Percentiles rank a stretch among this genome's conserved stretches.
Evolutionary conservation across 2,113 vertebrate genomes (phyloP).

Genomic region (Austrofundulus limnaeus): DNA sequence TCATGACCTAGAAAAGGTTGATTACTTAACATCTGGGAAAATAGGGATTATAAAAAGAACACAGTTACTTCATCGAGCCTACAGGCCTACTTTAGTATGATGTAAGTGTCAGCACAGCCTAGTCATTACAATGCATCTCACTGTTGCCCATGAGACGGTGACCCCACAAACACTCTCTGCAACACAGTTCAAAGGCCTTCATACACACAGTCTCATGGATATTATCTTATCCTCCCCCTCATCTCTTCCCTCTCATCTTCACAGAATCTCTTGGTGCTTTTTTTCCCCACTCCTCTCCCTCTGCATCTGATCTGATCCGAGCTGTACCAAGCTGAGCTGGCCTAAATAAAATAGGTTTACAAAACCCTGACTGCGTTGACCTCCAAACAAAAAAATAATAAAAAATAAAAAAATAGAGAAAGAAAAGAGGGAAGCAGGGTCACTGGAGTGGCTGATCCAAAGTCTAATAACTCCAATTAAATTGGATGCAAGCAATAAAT

Average conservation of each 20-base stretch:
- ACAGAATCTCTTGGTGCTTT: conserved; percentile 40
- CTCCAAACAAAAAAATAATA: not conserved
- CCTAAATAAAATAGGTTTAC: conserved; percentile 44
- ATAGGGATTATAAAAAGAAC: not conserved
- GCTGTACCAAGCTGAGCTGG: conserved; percentile 34
- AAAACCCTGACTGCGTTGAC: conserved; percentile 23
- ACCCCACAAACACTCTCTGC: conserved; percentile 30
- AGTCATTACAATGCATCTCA: conserved; percentile 29
- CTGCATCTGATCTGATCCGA: conserved; percentile 41
- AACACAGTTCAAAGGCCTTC: not conserved
- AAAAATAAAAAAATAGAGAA: not conserved
- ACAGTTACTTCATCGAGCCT: not conserved
- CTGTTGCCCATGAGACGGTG: conserved; percentile 36
- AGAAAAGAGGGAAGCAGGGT: not conserved
- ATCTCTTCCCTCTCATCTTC: conserved; percentile 32
- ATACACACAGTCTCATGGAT: conserved; percentile 13
- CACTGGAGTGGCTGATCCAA: conserved; percentile 23
- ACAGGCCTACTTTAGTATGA: conserved; percentile 6
- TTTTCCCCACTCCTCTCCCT: conserved; percentile 23
- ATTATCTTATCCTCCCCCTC: conserved; percentile 13
- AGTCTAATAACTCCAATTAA: conserved; percentile 46
- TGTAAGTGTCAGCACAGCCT: conserved; percentile 9
- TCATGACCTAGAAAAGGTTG: not conserved
- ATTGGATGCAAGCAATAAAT: conserved; percentile 16
- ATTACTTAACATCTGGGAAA: not conserved